These are phyloP conservation scores for Nemoura dubitans DNA, from an alignment of 2,888 invertebrate genomes.

Conservation along the genomic window DNA sequence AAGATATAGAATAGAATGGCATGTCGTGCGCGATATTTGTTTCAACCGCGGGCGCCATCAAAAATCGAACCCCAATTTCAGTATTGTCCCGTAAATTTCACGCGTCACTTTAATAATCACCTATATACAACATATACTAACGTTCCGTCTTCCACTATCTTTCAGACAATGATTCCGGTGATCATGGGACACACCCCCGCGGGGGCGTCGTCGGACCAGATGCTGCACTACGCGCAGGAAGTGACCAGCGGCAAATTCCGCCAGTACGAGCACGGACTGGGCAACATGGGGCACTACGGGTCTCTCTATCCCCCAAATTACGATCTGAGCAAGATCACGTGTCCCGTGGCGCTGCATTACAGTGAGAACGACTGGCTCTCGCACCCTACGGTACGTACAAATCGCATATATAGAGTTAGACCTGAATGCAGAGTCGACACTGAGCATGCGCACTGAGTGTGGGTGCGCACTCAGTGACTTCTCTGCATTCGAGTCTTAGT, in stretches of 20 bases:
- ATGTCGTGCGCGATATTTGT: too few species aligned
- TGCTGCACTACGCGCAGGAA: slow-evolving; percentile 65
- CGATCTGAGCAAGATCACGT: slow-evolving; percentile 61
- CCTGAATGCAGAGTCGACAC: too few species aligned
- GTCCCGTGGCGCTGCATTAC: slow-evolving; percentile 65
- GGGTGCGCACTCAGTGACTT: too few species aligned
- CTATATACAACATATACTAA: not conserved
- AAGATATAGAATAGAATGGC: too few species aligned
- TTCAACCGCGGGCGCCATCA: too few species aligned
- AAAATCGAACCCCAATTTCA: too few species aligned
- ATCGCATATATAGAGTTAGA: too few species aligned
- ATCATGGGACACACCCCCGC: slow-evolving; percentile 65
- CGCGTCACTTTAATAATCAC: too few species aligned
- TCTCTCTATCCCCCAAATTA: slow-evolving; percentile 64
- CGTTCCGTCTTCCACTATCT: slow-evolving; percentile 46
- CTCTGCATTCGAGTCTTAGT: too few species aligned
- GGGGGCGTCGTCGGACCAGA: slow-evolving; percentile 63
- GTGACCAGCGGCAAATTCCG: slow-evolving; percentile 63
- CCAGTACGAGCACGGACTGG: slow-evolving; percentile 64
- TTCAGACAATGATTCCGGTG: slow-evolving; percentile 65
- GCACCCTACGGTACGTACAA: slow-evolving; percentile 62
- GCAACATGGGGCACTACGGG: slow-evolving; percentile 63
- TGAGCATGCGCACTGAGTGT: too few species aligned
- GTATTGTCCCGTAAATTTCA: too few species aligned
- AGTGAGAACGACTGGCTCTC: slow-evolving; percentile 67